Evolutionary conservation across 2,888 invertebrate species (phyloP).

Genomic region (Ypsolopha sequella): DNA sequence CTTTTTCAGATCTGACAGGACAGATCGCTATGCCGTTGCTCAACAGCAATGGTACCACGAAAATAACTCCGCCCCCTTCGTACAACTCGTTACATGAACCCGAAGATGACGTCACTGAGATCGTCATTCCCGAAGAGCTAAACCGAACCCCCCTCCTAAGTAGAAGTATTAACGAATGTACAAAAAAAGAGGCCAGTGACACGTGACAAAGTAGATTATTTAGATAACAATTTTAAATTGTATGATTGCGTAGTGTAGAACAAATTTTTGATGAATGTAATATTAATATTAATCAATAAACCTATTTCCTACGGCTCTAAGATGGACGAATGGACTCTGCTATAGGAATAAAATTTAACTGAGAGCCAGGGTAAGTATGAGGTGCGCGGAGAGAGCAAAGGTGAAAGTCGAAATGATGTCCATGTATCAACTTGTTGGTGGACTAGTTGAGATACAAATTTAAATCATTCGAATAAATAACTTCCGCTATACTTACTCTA

Average conservation of each 20-base stretch:
- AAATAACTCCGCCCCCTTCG: slow-evolving; percentile 42
- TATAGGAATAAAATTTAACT: too few relatives aligned
- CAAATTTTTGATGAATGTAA: too few relatives aligned
- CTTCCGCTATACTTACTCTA: too few relatives aligned
- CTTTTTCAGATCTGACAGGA: slow-evolving; percentile 44
- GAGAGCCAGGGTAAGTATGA: too few relatives aligned
- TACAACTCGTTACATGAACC: slow-evolving; percentile 34
- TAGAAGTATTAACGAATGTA: slow-evolving; percentile 7
- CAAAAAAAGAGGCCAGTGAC: slow-evolving; percentile 23
- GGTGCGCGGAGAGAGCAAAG: too few relatives aligned
- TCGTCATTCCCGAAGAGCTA: slow-evolving; percentile 35
- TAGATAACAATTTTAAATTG: background rate
- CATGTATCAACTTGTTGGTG: too few relatives aligned
- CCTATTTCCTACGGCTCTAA: too few relatives aligned
- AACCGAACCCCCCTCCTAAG: slow-evolving; percentile 29
- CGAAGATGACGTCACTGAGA: slow-evolving; percentile 39
- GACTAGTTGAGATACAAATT: too few relatives aligned
- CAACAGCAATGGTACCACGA: slow-evolving; percentile 15
- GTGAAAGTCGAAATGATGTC: too few relatives aligned
- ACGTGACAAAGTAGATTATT: slow-evolving; percentile 23
- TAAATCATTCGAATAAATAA: too few relatives aligned
- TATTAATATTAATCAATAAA: too few relatives aligned
- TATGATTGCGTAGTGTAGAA: background rate
- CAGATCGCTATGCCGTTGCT: slow-evolving; percentile 40
- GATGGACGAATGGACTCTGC: too few relatives aligned